These are phyloP conservation scores for Idris sp. DNA, from an alignment of 1,140 invertebrate genomes.

Conservation along the genomic window DNA sequence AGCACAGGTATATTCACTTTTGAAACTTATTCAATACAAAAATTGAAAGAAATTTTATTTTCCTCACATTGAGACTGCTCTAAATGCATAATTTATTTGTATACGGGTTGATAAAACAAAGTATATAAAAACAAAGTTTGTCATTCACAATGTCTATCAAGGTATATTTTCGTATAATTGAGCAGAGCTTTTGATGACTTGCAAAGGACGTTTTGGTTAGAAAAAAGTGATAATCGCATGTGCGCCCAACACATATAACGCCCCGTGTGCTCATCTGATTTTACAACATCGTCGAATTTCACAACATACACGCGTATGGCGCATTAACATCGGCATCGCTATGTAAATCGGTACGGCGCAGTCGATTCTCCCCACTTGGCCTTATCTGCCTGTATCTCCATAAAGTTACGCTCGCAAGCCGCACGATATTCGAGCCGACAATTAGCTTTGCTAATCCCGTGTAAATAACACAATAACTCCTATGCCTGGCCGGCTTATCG, in stretches of 20 bases:
- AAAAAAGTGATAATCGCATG: slow-evolving; percentile 40
- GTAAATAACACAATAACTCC: slow-evolving; percentile 75
- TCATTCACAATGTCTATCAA: no score
- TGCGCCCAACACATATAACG: slow-evolving; percentile 37
- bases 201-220: no score
- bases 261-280: slow-evolving; percentile 38
- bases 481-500: slow-evolving; percentile 62
- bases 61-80: no score
- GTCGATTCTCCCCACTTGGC: slow-evolving; percentile 45
- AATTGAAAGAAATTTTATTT: no score
- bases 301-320: slow-evolving; percentile 48
- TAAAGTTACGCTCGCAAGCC: slow-evolving; percentile 62
- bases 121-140: no score
- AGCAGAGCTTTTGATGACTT: no score
- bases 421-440: slow-evolving; percentile 67
- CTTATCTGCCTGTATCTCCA: slow-evolving; percentile 63
- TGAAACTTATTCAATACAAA: no score
- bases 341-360: slow-evolving; percentile 47
- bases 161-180: no score
- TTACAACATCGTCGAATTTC: slow-evolving; percentile 58
- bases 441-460: slow-evolving; percentile 77
- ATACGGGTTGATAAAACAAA: no score
- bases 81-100: no score
- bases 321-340: slow-evolving; percentile 52
- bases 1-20: no score